These are phyloP conservation scores for Enoplosus armatus DNA, from an alignment of 2,797 vertebrate genomes.

Conservation along the genomic window DNA sequence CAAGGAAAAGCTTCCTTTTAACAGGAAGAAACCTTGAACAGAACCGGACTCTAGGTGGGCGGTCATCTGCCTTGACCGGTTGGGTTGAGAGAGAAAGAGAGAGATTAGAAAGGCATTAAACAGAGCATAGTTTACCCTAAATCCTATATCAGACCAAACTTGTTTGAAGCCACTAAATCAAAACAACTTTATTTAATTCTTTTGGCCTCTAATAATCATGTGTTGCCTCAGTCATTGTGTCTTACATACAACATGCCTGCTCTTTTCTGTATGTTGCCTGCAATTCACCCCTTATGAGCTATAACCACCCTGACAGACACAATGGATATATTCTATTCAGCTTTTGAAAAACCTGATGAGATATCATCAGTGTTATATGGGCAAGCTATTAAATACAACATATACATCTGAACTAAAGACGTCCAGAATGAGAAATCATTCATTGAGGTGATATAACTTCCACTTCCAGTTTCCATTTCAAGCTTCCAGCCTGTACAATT, in stretches of 20 bases:
- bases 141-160: conserved; percentile 26
- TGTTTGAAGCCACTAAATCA: conserved; percentile 37
- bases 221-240: conserved; percentile 36
- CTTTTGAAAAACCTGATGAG: conserved; percentile 4
- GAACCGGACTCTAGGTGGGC: too few species aligned
- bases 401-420: conserved; percentile 9
- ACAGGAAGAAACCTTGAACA: too few species aligned
- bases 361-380: background rate
- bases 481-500: conserved; percentile 8
- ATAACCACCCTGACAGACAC: conserved; percentile 26
- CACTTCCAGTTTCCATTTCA: conserved; percentile 9
- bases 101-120: conserved; percentile 41
- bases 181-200: conserved; percentile 8
- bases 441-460: background rate
- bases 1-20: too few species aligned
- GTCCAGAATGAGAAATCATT: conserved; percentile 11
- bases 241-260: background rate
- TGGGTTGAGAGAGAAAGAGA: too few species aligned
- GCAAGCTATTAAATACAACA: conserved; percentile 1
- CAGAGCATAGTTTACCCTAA: conserved; percentile 10
- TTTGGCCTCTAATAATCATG: conserved; percentile 16
- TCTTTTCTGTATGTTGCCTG: conserved; percentile 29
- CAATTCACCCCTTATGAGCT: conserved; percentile 36
- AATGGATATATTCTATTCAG: conserved; percentile 32
- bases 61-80: too few species aligned